phyloP scores from a whole-genome alignment of 2,113 vertebrate species.

The Eptesicus fuscus region DNA sequence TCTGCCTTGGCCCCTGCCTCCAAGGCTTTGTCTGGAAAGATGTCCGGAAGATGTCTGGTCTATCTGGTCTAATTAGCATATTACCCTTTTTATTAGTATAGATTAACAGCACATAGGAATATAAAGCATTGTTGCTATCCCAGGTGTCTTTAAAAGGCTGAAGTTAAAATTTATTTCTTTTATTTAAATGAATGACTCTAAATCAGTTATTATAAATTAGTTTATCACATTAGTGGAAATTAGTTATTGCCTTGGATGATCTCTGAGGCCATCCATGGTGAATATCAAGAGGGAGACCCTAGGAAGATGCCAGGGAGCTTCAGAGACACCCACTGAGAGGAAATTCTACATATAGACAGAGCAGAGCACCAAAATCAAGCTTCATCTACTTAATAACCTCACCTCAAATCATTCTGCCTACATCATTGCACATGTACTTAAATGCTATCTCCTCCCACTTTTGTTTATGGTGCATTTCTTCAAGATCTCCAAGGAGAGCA shows the following conservation, averaged over 20 bases:
- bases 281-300: not conserved
- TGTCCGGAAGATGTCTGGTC: too few species aligned
- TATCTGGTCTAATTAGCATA: too few species aligned
- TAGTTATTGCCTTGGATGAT: not conserved
- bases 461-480: not conserved
- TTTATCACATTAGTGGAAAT: not conserved
- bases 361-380: not conserved
- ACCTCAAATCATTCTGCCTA: not conserved
- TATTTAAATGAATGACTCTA: not conserved
- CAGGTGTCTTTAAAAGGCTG: not conserved
- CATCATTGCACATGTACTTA: not conserved
- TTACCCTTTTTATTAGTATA: too few species aligned
- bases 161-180: not conserved
- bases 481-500: not conserved
- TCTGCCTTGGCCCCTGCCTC: too few species aligned
- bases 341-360: not conserved
- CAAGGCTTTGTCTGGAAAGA: too few species aligned
- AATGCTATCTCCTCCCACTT: not conserved
- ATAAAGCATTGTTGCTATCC: not conserved
- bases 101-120: not conserved
- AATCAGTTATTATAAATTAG: not conserved
- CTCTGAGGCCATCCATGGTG: not conserved
- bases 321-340: not conserved
- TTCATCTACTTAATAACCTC: not conserved
- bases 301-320: not conserved